Conservation (phyloP, 2,888 invertebrate species). For the Colostygia pectinataria region DNA sequence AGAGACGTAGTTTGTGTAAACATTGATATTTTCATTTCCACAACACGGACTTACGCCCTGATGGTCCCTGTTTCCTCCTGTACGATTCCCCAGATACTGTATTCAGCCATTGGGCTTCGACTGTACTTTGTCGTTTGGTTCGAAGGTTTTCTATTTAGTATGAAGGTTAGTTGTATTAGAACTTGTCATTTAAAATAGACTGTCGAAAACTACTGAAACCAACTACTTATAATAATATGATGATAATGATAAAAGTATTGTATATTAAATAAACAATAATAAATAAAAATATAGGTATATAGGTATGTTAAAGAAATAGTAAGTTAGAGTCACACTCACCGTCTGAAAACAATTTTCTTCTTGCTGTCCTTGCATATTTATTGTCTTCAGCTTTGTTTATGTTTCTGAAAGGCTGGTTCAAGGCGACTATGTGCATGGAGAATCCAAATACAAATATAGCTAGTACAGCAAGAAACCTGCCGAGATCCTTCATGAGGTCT, state of each 20-base stretch:
- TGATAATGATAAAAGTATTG: slow-evolving; percentile 27
- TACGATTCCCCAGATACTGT: slow-evolving; percentile 73
- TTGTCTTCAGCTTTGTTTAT: slow-evolving; percentile 84
- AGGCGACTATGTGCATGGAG: slow-evolving; percentile 97
- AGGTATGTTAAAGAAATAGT: slow-evolving; percentile 19
- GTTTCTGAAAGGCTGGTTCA: slow-evolving; percentile 96
- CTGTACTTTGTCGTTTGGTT: slow-evolving; percentile 67
- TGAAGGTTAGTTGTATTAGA: slow-evolving; percentile 44
- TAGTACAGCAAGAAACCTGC: slow-evolving; percentile 98
- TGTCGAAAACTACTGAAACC: slow-evolving; percentile 15
- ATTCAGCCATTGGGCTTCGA: slow-evolving; percentile 68
- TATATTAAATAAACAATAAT: no score
- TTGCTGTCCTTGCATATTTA: slow-evolving; percentile 80
- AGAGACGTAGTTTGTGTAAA: slow-evolving; percentile 48
- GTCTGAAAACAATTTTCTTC: slow-evolving; percentile 86
- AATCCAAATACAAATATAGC: slow-evolving; percentile 99
- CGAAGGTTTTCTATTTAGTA: slow-evolving; percentile 69
- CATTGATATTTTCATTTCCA: slow-evolving; percentile 40
- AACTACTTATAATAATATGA: no score
- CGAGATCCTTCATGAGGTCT: slow-evolving; percentile 95
- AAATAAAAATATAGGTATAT: no score
- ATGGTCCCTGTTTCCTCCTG: slow-evolving; percentile 85
- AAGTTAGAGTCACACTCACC: slow-evolving; percentile 80
- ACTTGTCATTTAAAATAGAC: slow-evolving; percentile 8
- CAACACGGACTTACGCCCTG: slow-evolving; percentile 84